A percentile compares a stretch with the other conserved stretches of the same genome.
Evolutionary conservation across 1,140 invertebrate species (phyloP).

Genomic region (Lethrus apterus): DNA sequence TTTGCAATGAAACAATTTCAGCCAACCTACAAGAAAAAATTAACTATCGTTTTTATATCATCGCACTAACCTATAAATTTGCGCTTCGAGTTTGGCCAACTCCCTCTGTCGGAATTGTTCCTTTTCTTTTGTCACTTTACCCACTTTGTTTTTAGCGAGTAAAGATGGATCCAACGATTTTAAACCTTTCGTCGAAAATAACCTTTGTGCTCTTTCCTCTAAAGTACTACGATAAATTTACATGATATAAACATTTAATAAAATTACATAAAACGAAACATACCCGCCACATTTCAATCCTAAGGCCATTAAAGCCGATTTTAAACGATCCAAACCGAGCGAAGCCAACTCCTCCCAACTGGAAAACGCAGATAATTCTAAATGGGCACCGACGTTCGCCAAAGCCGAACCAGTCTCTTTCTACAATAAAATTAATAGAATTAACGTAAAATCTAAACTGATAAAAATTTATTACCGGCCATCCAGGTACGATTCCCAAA

Average conservation of each 20-base stretch:
- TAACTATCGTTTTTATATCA: neutral
- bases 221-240: slow-evolving; percentile 57
- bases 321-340: slow-evolving; percentile 91
- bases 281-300: slow-evolving; percentile 95
- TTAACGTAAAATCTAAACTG: neutral
- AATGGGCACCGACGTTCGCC: slow-evolving; percentile 86
- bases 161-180: slow-evolving; percentile 82
- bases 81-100: slow-evolving; percentile 78
- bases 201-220: slow-evolving; percentile 90
- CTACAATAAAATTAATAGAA: slow-evolving; percentile 38
- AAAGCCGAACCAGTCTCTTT: slow-evolving; percentile 93
- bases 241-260: slow-evolving; percentile 1
- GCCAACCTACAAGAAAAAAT: slow-evolving; percentile 51
- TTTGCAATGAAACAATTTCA: slow-evolving; percentile 74
- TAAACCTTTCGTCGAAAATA: slow-evolving; percentile 95
- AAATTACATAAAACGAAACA: slow-evolving; percentile 5
- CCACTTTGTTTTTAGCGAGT: slow-evolving; percentile 76
- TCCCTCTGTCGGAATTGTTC: slow-evolving; percentile 72
- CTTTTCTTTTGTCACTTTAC: slow-evolving; percentile 57
- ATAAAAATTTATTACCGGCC: slow-evolving; percentile 58
- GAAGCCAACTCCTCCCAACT: slow-evolving; percentile 97
- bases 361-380: slow-evolving; percentile 94
- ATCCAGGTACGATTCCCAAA: slow-evolving; percentile 83
- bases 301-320: slow-evolving; percentile 95
- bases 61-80: slow-evolving; percentile 64